Evolutionary conservation across 2,797 vertebrate species (phyloP).

Genomic region (Kryptolebias ocellatus): DNA sequence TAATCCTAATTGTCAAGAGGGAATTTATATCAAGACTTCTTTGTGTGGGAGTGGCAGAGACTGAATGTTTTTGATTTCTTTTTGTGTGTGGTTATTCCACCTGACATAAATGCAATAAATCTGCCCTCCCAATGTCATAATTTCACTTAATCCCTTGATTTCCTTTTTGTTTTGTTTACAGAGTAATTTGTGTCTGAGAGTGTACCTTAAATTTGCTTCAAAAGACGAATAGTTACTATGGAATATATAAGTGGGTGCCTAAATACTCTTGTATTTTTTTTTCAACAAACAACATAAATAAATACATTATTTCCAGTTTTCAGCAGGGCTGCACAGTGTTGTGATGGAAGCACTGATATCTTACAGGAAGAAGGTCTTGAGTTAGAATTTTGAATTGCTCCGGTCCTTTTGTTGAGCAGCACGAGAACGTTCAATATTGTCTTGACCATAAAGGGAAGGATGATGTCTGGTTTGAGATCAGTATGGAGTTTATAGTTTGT

Average conservation of each 20-base stretch:
- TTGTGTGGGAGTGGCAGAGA: background rate
- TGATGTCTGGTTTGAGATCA: no score
- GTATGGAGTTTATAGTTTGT: no score
- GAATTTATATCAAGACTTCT: background rate
- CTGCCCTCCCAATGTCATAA: slow-evolving; percentile 86
- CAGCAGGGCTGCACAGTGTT: no score
- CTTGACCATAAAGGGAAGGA: no score
- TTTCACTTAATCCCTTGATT: slow-evolving; percentile 85
- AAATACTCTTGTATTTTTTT: no score
- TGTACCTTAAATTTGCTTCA: slow-evolving; percentile 30
- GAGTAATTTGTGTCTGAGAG: slow-evolving; percentile 73
- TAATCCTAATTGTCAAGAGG: no score
- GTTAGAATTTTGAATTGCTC: no score
- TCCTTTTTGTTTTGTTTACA: slow-evolving; percentile 81
- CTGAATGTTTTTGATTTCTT: slow-evolving; percentile 5
- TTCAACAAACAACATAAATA: no score
- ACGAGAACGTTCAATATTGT: no score
- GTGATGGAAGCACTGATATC: background rate
- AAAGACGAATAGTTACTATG: slow-evolving; percentile 53
- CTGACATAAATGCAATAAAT: slow-evolving; percentile 78
- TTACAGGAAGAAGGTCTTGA: no score
- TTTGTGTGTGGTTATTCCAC: background rate
- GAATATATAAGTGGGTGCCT: slow-evolving; percentile 43
- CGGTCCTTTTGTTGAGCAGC: no score
- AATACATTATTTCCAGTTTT: no score